Evolutionary conservation across 92 coral and sea anemone genomes (phyloP), one percentile per base, ranked within the genome.

Genomic region (Epizoanthus stellaris): DNA sequence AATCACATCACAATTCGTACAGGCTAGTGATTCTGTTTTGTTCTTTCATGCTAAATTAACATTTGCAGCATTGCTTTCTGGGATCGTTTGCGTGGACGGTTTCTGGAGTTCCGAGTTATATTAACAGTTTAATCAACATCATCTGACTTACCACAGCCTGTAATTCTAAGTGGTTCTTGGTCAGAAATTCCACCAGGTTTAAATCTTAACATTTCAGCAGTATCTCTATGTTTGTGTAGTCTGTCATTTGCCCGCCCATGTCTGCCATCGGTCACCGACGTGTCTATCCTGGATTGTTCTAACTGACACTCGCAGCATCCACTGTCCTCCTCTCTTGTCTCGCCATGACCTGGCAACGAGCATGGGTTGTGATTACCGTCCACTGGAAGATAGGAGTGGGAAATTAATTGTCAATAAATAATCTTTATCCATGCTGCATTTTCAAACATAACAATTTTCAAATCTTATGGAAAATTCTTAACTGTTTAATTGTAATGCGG

Each of bases 121-220:
- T 30, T 30, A 30, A 30, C 2, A 30, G 36, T 30, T 30, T 30
- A 30, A 2, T 30, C 36, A 30, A 30, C 36, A 30, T 30, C 54
- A 52, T 52, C 11, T 4, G 25, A 53, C 86, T 49, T 73, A 89
- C 92, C 88, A 82, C 89, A 85, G 47, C 81, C 69, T 21, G 92
- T 56, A 54, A 89, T 73, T 54, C 84, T 85, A 4, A 85, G 43
- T 23, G 84, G 13, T 40, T 85, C 87, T 39, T 13, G 56, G 12
- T 61, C 15, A 5, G 83, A 61, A 19, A 58, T 61, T 25, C 23
- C 75, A 34, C 71, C 47, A 57, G 82, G 54, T 45, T 79, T 63
- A 13, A 63, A 79, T 53, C 30, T 63, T 8, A 63, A 43, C 19
- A 63, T 23, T 38, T 79, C 72, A 0, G 72, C 20, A 4, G 67